Conservation (phyloP, 2,797 vertebrate species). For the Ispidina lecontei region DNA sequence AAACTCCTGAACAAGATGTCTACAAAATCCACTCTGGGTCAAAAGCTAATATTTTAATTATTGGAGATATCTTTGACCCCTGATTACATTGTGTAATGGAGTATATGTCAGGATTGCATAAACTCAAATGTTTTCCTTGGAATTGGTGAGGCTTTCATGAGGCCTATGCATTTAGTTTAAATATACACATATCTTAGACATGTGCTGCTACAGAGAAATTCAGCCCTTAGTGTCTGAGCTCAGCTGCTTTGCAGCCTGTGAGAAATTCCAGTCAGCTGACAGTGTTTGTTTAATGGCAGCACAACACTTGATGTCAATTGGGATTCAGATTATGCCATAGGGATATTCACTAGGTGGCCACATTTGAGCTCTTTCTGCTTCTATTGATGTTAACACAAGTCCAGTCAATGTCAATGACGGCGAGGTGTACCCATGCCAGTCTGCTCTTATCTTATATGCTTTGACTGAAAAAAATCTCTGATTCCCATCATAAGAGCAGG, state of each 20-base stretch:
- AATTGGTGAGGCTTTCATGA: neutral
- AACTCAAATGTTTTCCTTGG: constrained; percentile 9
- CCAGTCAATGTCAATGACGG: neutral
- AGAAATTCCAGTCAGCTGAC: neutral
- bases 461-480: neutral
- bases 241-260: neutral
- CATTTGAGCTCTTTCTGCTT: neutral
- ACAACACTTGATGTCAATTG: neutral
- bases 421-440: neutral
- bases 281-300: neutral
- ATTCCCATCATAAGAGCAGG: neutral
- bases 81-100: neutral
- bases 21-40: neutral
- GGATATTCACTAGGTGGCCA: neutral
- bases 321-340: neutral
- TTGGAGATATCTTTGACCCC: neutral
- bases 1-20: neutral
- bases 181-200: neutral
- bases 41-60: neutral
- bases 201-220: neutral
- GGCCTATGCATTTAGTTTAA: neutral
- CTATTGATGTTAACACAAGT: neutral
- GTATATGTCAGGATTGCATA: neutral
- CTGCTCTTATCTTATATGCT: neutral
- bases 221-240: neutral